Base-by-base conservation (phyloP, 2,888 invertebrate genomes). In the Noctua janthe region DNA sequence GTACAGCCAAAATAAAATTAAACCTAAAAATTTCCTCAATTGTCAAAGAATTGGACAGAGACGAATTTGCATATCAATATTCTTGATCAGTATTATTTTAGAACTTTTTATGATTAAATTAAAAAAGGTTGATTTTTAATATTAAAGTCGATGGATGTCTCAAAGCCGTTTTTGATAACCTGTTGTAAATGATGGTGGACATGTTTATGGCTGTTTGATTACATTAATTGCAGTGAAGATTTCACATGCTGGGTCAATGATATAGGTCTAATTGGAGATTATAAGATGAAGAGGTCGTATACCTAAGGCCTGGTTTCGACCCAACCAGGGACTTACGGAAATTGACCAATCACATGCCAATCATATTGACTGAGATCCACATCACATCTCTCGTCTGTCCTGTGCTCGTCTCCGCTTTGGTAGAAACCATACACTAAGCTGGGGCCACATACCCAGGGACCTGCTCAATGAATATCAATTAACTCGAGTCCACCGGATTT, bases 11-110 rank as follows among this genome's bases (percentile, higher is more conserved):
- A 7, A 51, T 29, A 64, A 51, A 67, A 56, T 66, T 66, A 35
- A 54, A 23, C 29, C 8, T 8, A 35, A 56, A 47, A 47, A 35
- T 49, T 15, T n/a, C 35, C 8, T 67, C 20, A 78, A 51, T 13
- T 43, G 29, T n/a, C 69, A 51, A 78, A 77, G 49, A 29, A 8
- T 72, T 8, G 0, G 20, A 39, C 67, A 78, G 20, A 67, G 1
- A 20, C 17, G 29, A n/a, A 67, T 59, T 79, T 70, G 80, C 80
- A 64, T 79, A 79, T 51, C 4, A 43, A 70, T n/a, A 54, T 29
- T 80, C 51, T 54, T 71, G n/a, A 35, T 80, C n/a, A 80, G n/a
- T 51, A 51, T 62, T 29, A 47, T 80, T 64, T 64, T 64, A 3
- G 2, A 66, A 66, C 54, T n/a, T 51, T 59, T 69, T 62, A 62